Evolutionary conservation across 2,797 vertebrate species (phyloP).

Genomic region (Mionectes olivaceus): DNA sequence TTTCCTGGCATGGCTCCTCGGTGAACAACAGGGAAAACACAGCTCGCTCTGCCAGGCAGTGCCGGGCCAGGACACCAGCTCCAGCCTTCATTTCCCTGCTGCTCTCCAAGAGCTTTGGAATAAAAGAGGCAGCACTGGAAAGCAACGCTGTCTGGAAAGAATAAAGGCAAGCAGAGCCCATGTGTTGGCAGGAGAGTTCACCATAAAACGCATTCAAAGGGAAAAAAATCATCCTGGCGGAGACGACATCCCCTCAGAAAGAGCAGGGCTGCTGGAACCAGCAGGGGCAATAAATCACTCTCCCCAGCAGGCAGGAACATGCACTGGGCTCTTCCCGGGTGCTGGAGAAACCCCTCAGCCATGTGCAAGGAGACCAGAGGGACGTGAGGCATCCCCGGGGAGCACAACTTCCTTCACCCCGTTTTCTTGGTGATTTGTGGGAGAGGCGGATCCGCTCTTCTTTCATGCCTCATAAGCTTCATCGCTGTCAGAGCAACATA

Average conservation of each 20-base stretch:
- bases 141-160: constrained; percentile 22
- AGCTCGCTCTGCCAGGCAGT: not conserved
- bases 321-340: not conserved
- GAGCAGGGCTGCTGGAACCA: not conserved
- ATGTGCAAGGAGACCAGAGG: not conserved
- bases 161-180: constrained; percentile 55
- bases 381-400: not conserved
- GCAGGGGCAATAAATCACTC: constrained; percentile 1
- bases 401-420: not conserved
- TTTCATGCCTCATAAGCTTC: constrained; percentile 70
- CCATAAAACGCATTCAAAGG: constrained; percentile 35
- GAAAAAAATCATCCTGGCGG: constrained; percentile 8
- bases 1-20: not conserved
- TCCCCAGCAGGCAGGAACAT: not conserved
- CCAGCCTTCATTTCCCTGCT: not conserved
- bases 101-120: constrained; percentile 31
- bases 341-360: not conserved
- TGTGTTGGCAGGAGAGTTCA: constrained; percentile 35
- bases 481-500: constrained; percentile 65
- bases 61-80: not conserved
- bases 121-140: constrained; percentile 47
- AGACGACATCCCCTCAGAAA: not conserved
- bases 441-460: not conserved
- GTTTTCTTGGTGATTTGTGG: constrained; percentile 31
- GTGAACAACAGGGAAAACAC: constrained; percentile 5